Evolutionary conservation across 1,140 invertebrate genomes (phyloP).

Genomic region (Lordiphosa stackelbergi): DNA sequence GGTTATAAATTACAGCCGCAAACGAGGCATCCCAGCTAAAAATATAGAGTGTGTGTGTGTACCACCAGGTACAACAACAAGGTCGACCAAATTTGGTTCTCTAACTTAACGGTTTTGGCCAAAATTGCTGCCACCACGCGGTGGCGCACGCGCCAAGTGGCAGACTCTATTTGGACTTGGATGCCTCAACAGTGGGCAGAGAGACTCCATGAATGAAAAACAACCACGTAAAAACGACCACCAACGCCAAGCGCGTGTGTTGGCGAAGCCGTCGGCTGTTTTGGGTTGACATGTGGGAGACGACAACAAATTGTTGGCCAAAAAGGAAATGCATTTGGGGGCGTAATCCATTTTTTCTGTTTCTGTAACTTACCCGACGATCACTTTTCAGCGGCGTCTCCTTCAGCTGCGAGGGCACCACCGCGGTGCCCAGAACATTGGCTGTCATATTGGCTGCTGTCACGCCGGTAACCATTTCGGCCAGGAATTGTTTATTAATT

Average conservation of each 20-base stretch:
- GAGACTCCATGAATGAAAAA: conserved; percentile 46
- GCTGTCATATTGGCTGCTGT: conserved; percentile 61
- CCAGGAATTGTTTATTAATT: conserved; percentile 60
- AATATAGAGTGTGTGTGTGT: conserved; percentile 26
- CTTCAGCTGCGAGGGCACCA: conserved; percentile 59
- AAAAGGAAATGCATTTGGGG: conserved; percentile 72
- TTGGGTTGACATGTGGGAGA: conserved; percentile 59
- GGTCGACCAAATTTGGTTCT: conserved; percentile 57
- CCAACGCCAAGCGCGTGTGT: conserved; percentile 49
- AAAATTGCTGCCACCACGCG: too few species aligned
- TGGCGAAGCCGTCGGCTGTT: conserved; percentile 61
- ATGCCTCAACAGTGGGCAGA: conserved; percentile 45
- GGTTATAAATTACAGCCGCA: conserved; percentile 68
- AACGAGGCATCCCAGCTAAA: conserved; percentile 49
- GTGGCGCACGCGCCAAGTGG: conserved; percentile 62
- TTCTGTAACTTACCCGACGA: conserved; percentile 70
- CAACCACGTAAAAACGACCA: conserved; percentile 33
- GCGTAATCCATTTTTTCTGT: conserved; percentile 16
- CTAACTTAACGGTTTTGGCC: too few species aligned
- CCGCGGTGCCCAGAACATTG: conserved; percentile 65
- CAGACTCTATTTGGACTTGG: conserved; percentile 28
- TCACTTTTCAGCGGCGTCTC: conserved; percentile 72
- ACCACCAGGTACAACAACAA: conserved; percentile 46
- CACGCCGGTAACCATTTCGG: conserved; percentile 76
- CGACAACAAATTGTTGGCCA: conserved; percentile 39